Percentiles rank a stretch among this genome's conserved stretches.
Evolutionary conservation across 2,888 invertebrate species (phyloP).

Genomic region (Diaprepes abbreviatus): DNA sequence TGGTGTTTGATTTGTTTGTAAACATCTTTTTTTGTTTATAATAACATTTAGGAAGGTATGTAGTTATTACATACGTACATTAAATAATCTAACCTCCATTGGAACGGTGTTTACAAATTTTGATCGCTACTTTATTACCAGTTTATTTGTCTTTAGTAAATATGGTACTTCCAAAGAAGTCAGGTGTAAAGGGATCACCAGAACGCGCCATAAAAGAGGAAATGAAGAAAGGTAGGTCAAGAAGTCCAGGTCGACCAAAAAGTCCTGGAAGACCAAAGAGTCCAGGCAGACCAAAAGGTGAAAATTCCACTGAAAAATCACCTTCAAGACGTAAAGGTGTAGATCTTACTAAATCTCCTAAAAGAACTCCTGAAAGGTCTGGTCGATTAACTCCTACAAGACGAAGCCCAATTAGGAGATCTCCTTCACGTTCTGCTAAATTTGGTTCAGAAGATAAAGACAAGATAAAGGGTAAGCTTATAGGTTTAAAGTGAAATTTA

Average conservation of each 20-base stretch:
- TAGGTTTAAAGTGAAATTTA: neutral
- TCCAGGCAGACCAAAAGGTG: conserved; percentile 46
- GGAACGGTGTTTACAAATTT: neutral
- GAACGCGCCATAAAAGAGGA: conserved; percentile 17
- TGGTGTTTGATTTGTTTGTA: neutral
- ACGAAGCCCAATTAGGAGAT: conserved; percentile 52
- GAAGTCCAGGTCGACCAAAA: conserved; percentile 58
- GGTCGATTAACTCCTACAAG: conserved; percentile 51
- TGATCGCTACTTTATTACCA: neutral
- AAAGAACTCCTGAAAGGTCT: conserved; percentile 39
- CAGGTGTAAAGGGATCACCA: conserved; percentile 43
- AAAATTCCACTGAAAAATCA: conserved; percentile 47
- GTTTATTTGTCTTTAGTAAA: neutral
- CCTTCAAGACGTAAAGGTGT: conserved; percentile 38
- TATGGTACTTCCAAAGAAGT: conserved; percentile 50
- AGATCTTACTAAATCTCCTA: conserved; percentile 31
- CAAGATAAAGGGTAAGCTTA: conserved; percentile 45
- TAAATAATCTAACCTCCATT: neutral
- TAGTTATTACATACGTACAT: neutral
- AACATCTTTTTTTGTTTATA: neutral
- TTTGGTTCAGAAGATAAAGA: conserved; percentile 35
- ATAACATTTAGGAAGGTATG: neutral
- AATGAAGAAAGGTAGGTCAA: conserved; percentile 52
- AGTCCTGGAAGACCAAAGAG: conserved; percentile 58
- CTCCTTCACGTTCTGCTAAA: conserved; percentile 27